phyloP scores from a whole-genome alignment of 2,797 vertebrate genomes.

The Enteromius unitaeniatus region DNA sequence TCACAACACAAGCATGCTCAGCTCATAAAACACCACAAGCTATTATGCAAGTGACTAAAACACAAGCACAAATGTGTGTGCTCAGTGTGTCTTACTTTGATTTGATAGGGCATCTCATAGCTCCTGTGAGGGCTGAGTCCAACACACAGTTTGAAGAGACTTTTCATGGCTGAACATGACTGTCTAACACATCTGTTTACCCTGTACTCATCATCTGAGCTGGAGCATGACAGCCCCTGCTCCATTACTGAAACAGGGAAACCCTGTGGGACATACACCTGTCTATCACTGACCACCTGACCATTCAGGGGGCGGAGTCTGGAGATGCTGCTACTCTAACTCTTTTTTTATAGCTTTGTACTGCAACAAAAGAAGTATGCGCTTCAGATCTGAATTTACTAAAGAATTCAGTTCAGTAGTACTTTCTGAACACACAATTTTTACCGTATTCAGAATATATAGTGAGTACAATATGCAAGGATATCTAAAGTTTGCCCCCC shows the following conservation, averaged over 20 bases:
- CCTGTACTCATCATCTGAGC: constrained; percentile 25
- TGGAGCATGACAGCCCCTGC: constrained; percentile 68
- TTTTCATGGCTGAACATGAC: constrained; percentile 69
- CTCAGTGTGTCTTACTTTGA: constrained; percentile 70
- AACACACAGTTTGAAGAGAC: constrained; percentile 72
- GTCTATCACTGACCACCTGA: constrained; percentile 55
- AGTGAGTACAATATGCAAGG: neutral
- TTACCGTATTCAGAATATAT: neutral
- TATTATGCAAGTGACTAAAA: neutral
- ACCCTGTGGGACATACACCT: constrained; percentile 72
- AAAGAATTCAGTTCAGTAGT: neutral
- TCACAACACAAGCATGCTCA: neutral
- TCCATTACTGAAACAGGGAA: constrained; percentile 64
- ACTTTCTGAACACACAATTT: neutral
- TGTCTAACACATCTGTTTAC: constrained; percentile 24
- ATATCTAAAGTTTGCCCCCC: neutral
- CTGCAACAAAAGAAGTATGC: neutral
- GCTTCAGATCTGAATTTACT: neutral
- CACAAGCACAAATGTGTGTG: constrained; percentile 13
- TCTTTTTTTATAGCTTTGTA: no score
- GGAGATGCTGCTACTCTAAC: no score
- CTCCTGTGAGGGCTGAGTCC: constrained; percentile 61
- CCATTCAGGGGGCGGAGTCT: constrained; percentile 44
- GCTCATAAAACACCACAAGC: constrained; percentile 14
- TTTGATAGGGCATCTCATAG: constrained; percentile 63